phyloP scores from a whole-genome alignment of 1,140 invertebrate genomes.

The Ceratoteleas bidentatus region DNA sequence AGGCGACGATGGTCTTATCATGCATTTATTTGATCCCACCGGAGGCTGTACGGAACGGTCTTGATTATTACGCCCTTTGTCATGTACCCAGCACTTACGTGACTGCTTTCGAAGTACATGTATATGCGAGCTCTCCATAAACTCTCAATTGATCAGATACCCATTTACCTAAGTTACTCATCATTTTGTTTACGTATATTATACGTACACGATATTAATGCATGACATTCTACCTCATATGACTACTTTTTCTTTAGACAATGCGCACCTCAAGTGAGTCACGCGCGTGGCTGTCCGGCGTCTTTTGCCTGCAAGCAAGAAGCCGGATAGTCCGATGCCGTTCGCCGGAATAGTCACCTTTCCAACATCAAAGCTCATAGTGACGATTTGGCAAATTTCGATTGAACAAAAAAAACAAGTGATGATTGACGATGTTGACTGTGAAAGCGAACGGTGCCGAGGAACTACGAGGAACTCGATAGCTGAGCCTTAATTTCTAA shows the following conservation, averaged over 20 bases:
- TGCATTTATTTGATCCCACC: conserved; percentile 59
- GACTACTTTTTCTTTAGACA: conserved; percentile 66
- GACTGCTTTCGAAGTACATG: conserved; percentile 68
- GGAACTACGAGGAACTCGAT: conserved; percentile 40
- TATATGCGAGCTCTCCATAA: conserved; percentile 66
- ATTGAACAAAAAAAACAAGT: conserved; percentile 3
- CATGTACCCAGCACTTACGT: conserved; percentile 69
- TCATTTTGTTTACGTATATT: conserved; percentile 67
- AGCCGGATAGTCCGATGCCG: conserved; percentile 53
- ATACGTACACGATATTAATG: conserved; percentile 67
- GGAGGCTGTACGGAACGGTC: conserved; percentile 63
- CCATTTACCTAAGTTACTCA: conserved; percentile 66
- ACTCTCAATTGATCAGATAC: conserved; percentile 64
- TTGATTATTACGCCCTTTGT: conserved; percentile 65
- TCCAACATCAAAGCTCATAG: too few species aligned
- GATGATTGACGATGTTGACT: conserved; percentile 17
- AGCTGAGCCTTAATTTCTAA: conserved; percentile 69
- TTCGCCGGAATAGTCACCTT: conserved; percentile 34
- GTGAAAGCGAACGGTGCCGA: conserved; percentile 42
- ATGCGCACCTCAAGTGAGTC: conserved; percentile 60
- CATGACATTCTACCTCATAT: conserved; percentile 66
- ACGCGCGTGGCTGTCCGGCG: conserved; percentile 47
- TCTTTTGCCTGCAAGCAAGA: conserved; percentile 67
- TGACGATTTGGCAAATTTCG: not conserved
- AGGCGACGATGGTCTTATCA: conserved; percentile 33